Evolutionary conservation across 2,888 invertebrate genomes (phyloP), one percentile per base, ranked within the genome.

Genomic region (Andrena trimmerana): DNA sequence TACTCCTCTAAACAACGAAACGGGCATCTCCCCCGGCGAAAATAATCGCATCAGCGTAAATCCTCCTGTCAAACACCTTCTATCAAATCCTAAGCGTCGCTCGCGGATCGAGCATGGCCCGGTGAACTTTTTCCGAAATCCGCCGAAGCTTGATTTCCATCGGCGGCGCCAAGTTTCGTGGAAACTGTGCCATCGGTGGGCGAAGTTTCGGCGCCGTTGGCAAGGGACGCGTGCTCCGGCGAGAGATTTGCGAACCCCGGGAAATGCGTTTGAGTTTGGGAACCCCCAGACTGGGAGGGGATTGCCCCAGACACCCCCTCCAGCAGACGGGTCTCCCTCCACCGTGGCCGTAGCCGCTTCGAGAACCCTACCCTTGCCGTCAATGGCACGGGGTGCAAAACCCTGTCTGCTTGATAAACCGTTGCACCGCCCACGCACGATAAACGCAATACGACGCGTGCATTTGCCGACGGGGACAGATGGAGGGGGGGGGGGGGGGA

Each of bases 231-330:
- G 13, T 62, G 69, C 63, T 67, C 66, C 31, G 69, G 65, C 77
- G 69, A 66, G 78, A 84, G 79, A 86, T 86, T 91, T 90, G 91
- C 90, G 91, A 92, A 92, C 90, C 92, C 92, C 92, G 93, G 94
- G 92, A 94, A 93, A 93, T 93, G 93, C 93, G 92, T 91, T 92
- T 91, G 91, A 90, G 90, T 91, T 92, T 92, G 92, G 92, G 91
- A 93, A 93, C 91, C 92, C 88, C 90, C 90, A 91, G 91, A 90
- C 92, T 91, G 92, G 92, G 92, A 92, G 93, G 93, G 93, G 93
- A 93, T 93, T 93, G 93, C 93, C 94, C 93, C 94, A 94, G 94
- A 94, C 94, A 94, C 93, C 93, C 94, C 94, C 93, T 94, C 93
- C 94, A 93, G 83, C 88, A 88, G 90, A 90, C 92, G 85, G 86